Conservation (phyloP, 2,113 vertebrate species). For the Pontoporia blainvillei region DNA sequence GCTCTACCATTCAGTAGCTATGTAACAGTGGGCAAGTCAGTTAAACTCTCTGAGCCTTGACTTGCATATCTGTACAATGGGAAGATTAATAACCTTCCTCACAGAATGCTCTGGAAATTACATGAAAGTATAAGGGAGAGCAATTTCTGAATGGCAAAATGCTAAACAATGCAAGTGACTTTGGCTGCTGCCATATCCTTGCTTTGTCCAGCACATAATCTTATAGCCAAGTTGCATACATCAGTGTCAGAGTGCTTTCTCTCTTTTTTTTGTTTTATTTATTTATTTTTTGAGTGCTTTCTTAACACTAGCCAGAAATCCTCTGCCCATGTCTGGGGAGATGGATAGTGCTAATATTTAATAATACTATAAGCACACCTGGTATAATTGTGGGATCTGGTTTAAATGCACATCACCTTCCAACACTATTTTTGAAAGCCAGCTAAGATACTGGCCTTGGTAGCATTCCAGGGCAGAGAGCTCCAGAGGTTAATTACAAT, state of each 20-base stretch:
- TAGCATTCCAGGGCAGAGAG: not conserved
- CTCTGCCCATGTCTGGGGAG: not conserved
- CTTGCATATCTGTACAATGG: not conserved
- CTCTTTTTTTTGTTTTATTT: too few species aligned
- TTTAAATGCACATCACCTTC: slow-evolving; percentile 8
- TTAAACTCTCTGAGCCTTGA: not conserved
- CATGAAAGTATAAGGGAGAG: not conserved
- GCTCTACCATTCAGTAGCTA: not conserved
- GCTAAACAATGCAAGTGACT: not conserved
- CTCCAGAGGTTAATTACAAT: slow-evolving; percentile 41
- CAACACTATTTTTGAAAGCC: not conserved
- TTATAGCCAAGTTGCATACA: not conserved
- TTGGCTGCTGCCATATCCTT: not conserved
- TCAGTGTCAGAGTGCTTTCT: not conserved
- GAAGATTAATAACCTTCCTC: not conserved
- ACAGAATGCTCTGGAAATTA: not conserved
- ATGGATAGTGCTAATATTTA: not conserved
- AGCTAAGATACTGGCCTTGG: not conserved
- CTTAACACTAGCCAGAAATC: not conserved
- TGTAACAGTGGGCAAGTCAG: not conserved
- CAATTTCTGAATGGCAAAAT: slow-evolving; percentile 9
- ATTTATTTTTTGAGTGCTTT: not conserved
- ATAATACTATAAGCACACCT: slow-evolving; percentile 15
- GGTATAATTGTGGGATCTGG: not conserved
- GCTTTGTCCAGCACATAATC: not conserved